A percentile compares a stretch with the other conserved stretches of the same genome.
phyloP scores from a whole-genome alignment of 2,888 invertebrate genomes.

The Teleogryllus oceanicus region DNA sequence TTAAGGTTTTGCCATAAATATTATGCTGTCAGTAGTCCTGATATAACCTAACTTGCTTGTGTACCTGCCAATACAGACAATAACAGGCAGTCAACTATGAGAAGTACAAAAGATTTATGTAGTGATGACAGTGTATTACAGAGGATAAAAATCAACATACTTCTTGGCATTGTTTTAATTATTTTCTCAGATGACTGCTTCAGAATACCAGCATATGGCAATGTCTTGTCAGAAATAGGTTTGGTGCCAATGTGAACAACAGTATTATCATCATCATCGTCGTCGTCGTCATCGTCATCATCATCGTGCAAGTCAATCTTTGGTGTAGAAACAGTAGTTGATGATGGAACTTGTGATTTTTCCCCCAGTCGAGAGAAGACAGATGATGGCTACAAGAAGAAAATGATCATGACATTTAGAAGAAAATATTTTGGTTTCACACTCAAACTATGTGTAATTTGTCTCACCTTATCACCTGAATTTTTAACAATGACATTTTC shows the following conservation, averaged over 20 bases:
- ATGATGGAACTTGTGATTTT: conserved; percentile 36
- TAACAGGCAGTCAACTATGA: too few relatives aligned
- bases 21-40: too few relatives aligned
- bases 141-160: not conserved
- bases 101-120: too few relatives aligned
- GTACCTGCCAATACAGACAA: too few relatives aligned
- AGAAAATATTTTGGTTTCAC: not conserved
- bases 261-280: conserved; percentile 37
- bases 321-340: conserved; percentile 26
- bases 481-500: conserved; percentile 44
- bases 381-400: conserved; percentile 27
- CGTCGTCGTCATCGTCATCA: conserved; percentile 38
- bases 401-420: not conserved
- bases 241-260: conserved; percentile 41
- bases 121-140: too few relatives aligned
- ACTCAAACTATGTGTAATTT: not conserved
- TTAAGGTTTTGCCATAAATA: too few relatives aligned
- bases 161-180: not conserved
- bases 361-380: conserved; percentile 48
- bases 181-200: conserved; percentile 43
- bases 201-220: conserved; percentile 41
- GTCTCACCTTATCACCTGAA: conserved; percentile 27
- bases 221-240: not conserved
- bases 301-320: conserved; percentile 22
- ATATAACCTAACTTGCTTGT: too few relatives aligned